These are phyloP conservation scores for Margarornis squamiger DNA, from an alignment of 2,797 vertebrate species.

Conservation along the genomic window DNA sequence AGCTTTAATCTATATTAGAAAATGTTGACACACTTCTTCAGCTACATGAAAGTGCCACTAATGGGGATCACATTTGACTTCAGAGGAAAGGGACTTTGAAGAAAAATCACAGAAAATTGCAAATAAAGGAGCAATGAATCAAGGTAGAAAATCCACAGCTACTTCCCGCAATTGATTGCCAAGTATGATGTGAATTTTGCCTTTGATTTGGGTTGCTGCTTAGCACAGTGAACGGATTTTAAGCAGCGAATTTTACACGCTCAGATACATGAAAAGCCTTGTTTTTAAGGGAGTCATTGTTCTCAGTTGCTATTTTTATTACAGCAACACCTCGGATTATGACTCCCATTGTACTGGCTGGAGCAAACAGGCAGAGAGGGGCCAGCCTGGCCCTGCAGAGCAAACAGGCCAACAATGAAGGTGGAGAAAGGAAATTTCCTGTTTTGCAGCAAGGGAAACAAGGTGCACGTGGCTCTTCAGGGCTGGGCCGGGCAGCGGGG, in stretches of 20 bases:
- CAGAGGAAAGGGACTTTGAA: constrained; percentile 34
- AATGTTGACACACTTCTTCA: constrained; percentile 14
- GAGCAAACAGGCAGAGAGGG: background rate
- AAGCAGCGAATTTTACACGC: background rate
- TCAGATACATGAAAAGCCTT: background rate
- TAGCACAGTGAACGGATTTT: background rate
- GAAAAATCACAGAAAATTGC: constrained; percentile 16
- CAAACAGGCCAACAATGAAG: constrained; percentile 15
- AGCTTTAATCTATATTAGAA: constrained; percentile 43
- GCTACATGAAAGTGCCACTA: constrained; percentile 14
- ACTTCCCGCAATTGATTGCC: background rate
- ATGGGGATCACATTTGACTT: constrained; percentile 10
- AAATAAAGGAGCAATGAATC: constrained; percentile 13
- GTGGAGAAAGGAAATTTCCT: constrained; percentile 40
- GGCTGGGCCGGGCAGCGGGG: fast-evolving
- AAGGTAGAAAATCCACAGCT: constrained; percentile 12
- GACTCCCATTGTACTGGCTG: background rate
- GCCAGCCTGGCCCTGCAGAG: background rate
- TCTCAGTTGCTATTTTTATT: constrained; percentile 8
- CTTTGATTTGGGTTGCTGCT: constrained; percentile 38
- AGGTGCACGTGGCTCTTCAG: fast-evolving
- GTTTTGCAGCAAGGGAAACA: background rate
- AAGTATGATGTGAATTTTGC: background rate
- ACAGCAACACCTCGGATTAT: background rate
- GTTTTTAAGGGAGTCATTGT: constrained; percentile 33